These are phyloP conservation scores for Rhinatrema bivittatum DNA, from an alignment of 2,797 vertebrate species.

Conservation along the genomic window DNA sequence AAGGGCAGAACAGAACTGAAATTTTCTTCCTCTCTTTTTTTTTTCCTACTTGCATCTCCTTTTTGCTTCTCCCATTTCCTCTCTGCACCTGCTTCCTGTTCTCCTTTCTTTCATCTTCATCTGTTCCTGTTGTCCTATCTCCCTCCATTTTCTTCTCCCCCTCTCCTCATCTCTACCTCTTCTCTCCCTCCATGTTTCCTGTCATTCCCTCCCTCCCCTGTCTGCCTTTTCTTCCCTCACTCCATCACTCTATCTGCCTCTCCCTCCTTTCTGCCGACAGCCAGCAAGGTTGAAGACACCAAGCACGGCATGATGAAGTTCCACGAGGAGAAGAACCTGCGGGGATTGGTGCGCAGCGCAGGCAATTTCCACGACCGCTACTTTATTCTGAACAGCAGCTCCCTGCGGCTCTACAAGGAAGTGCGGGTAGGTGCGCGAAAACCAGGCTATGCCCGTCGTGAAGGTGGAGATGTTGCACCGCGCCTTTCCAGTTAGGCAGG, in stretches of 20 bases:
- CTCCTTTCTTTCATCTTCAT: neutral
- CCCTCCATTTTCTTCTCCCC: neutral
- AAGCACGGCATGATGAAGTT: slow-evolving; percentile 90
- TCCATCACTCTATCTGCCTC: neutral
- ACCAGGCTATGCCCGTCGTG: too few species aligned
- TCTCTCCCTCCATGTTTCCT: too few species aligned
- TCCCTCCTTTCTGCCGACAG: slow-evolving; percentile 39
- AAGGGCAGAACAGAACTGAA: too few species aligned
- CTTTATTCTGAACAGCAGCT: slow-evolving; percentile 78
- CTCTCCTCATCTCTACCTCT: neutral
- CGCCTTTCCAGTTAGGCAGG: too few species aligned
- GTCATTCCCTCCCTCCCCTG: too few species aligned
- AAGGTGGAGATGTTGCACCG: too few species aligned
- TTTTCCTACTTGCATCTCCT: too few species aligned
- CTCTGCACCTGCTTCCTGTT: too few species aligned
- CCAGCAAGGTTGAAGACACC: slow-evolving; percentile 70
- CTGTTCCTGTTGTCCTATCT: neutral
- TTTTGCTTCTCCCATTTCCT: too few species aligned
- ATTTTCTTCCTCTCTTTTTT: too few species aligned
- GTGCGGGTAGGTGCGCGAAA: slow-evolving; percentile 74
- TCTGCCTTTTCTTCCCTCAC: rapidly evolving
- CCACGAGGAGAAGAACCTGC: slow-evolving; percentile 75
- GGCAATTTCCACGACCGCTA: slow-evolving; percentile 83
- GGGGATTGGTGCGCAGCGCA: slow-evolving; percentile 67
- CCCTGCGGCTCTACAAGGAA: slow-evolving; percentile 86